phyloP scores from a whole-genome alignment of 2,113 vertebrate genomes.

The Chlorocebus sabaeus region DNA sequence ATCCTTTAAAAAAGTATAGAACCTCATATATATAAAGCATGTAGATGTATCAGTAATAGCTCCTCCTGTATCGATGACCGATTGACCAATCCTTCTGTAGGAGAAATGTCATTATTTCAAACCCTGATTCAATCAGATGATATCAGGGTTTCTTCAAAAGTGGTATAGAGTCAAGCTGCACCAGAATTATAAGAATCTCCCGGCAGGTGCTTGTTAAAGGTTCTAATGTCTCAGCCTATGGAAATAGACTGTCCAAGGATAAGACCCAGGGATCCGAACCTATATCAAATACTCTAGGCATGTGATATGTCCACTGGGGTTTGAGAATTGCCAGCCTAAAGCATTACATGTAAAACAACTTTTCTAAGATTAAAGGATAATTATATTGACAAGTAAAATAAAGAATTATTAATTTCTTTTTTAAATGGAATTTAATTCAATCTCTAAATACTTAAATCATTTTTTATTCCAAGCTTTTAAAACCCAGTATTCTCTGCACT shows the following conservation, averaged over 20 bases:
- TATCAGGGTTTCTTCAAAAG: background rate
- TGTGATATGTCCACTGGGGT: background rate
- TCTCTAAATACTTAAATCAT: background rate
- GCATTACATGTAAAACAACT: slow-evolving; percentile 9
- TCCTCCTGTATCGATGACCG: background rate
- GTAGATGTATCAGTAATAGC: background rate
- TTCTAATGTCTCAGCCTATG: background rate
- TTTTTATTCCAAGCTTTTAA: background rate
- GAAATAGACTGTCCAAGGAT: background rate
- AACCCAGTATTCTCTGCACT: background rate
- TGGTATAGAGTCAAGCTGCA: background rate
- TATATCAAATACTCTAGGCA: background rate
- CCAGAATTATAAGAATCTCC: background rate
- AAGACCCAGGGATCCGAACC: background rate
- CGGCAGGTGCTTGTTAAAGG: background rate
- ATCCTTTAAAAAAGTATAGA: background rate
- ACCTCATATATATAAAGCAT: background rate
- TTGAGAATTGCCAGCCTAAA: background rate
- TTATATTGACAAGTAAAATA: background rate
- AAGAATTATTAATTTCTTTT: background rate
- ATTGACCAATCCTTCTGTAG: background rate
- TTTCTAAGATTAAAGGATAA: background rate
- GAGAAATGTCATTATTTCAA: background rate
- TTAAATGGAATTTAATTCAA: background rate
- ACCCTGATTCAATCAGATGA: background rate